Evolutionary conservation across 2,888 invertebrate species (phyloP).

Genomic region (Eutolmus rufibarbis): DNA sequence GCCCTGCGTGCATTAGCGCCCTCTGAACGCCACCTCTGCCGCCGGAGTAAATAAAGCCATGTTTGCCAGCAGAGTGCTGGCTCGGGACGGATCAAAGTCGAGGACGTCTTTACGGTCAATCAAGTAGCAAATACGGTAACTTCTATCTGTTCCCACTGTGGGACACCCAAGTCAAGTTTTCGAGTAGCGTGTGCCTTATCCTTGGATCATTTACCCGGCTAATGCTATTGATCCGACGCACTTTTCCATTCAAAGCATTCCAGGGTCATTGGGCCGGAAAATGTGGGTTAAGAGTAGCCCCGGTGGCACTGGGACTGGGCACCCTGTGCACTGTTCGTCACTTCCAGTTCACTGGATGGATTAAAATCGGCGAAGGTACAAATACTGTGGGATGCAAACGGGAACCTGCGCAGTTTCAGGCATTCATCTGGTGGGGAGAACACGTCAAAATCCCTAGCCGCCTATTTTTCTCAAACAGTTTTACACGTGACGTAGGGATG

Average conservation of each 20-base stretch:
- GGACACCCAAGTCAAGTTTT: neutral
- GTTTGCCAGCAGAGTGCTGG: neutral
- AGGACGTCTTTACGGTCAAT: constrained; percentile 28
- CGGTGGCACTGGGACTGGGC: neutral
- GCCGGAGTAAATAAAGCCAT: constrained; percentile 2
- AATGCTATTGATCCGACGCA: constrained; percentile 40
- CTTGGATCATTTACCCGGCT: constrained; percentile 43
- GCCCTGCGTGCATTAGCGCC: neutral
- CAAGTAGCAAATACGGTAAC: constrained; percentile 39
- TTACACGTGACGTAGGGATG: constrained; percentile 42
- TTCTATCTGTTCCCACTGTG: neutral
- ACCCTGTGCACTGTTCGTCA: constrained; percentile 37
- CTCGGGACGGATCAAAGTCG: constrained; percentile 38
- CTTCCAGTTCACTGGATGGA: constrained; percentile 41
- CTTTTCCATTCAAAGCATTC: constrained; percentile 38
- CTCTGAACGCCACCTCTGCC: neutral
- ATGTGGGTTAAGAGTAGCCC: constrained; percentile 42
- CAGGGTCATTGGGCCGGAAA: constrained; percentile 44
- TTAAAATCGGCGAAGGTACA: neutral
- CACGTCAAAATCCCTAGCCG: constrained; percentile 42
- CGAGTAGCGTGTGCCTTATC: neutral
- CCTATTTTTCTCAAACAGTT: constrained; percentile 41
- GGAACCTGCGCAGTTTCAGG: neutral
- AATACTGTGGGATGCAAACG: neutral
- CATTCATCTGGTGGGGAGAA: constrained; percentile 43